Evolutionary conservation across 1,140 invertebrate genomes (phyloP), one percentile per base, ranked within the genome.

Genomic region (Drosophila kohkoa): DNA sequence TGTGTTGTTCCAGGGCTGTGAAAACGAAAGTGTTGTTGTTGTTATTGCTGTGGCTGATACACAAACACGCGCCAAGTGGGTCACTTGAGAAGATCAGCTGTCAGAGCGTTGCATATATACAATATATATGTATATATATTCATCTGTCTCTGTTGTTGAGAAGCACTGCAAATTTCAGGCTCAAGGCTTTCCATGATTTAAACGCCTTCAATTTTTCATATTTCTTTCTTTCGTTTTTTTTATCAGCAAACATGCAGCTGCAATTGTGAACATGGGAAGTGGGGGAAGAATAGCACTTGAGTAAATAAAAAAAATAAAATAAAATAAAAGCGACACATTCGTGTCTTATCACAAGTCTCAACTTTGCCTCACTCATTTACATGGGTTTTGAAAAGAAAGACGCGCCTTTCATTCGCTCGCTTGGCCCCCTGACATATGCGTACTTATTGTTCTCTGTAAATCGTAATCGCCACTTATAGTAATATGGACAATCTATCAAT

Each of bases 71-170:
- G 68, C 65, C 74, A 89, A 89, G 85, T 89, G 85, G 85, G 85
- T 89, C 85, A 89, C 85, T 90, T 89, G 85, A 76, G 77, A 68
- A 85, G 85, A 90, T 89, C 85, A 89, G 85, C 85, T 85, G 85
- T 89, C 79, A 71, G 28, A 52, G 38, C 0, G 20, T 41, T 41
- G 13, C 58, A 69, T 62, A 58, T 15, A 49, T 52, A 48, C 28
- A 38, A 8, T 38, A 43, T 28, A 32, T 46, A 66, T 48, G 46
- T 49, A n/a, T n/a, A 52, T 35, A 35, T 55, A 20, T 62, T 49
- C 35, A 43, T 43, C 16, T 51, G 32, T 46, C n/a, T 32, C 51
- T 49, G 77, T 28, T 55, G 8, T 28, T 55, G 8, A 45, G 5
- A 15, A 11, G 28, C 70, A 69, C 43, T 32, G 81, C 67, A 51